Evolutionary conservation across 1,140 invertebrate genomes (phyloP), one percentile per base, ranked within the genome.

Genomic region (Oppia nitens): DNA sequence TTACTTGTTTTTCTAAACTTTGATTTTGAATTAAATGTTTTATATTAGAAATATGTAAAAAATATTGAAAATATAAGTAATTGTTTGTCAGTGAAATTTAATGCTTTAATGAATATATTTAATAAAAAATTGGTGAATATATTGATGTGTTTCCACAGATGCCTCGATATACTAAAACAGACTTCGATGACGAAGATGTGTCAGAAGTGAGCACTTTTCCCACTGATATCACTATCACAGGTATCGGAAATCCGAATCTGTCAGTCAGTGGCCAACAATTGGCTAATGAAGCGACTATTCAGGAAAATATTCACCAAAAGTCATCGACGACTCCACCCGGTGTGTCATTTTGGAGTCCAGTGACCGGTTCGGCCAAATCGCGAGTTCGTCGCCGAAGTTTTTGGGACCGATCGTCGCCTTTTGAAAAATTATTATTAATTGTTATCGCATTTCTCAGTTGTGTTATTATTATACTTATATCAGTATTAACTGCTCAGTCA

Each of bases 381-480:
- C n/a, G n/a, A n/a, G n/a, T n/a, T n/a, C 68, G 74, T 62, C 51
- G 67, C 62, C 23, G 65, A 62, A 78, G 74, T 63, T 71, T 81
- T 64, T 83, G 77, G 83, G 77, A 80, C 69, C 75, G 78, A 55
- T 71, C 78, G 40, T 78, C 72, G 3, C 67, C 71, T 3, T 63
- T 82, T 27, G 80, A 82, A 66, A 79, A 75, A 70, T 72, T 74
- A 17, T 71, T 82, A 20, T 57, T 23, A 4, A 65, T 81, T 40
- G 72, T 75, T 59, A 72, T 75, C 21, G 69, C 83, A 0, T 69
- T 82, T n/a, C 72, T 83, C 3, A 49, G 63, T 2, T 47, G 70
- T 0, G 60, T 66, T 0, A 61, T 73, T 23, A 62, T 71, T 28
- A 64, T 71, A 59, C 74, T 83, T 59, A 77, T 83, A 47, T 66